phyloP scores from a whole-genome alignment of 2,113 vertebrate genomes.

The Phylloscopus trochilus region DNA sequence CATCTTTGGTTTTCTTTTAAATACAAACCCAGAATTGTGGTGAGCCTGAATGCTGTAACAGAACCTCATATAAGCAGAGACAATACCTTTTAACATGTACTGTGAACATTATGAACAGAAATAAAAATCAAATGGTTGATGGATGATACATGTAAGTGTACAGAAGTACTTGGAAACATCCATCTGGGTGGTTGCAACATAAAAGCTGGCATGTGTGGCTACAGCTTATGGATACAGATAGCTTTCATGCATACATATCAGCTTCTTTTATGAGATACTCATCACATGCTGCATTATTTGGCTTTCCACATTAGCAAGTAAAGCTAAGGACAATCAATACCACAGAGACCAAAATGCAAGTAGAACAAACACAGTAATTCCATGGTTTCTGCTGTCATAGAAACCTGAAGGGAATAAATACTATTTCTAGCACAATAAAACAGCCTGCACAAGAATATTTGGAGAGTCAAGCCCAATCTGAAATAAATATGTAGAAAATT shows the following conservation, averaged over 20 bases:
- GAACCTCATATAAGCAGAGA: not conserved
- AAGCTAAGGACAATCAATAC: slow-evolving; percentile 63
- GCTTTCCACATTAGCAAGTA: slow-evolving; percentile 76
- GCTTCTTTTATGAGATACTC: slow-evolving; percentile 44
- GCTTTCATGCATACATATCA: slow-evolving; percentile 37
- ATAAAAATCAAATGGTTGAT: slow-evolving; percentile 53
- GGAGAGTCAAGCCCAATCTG: slow-evolving; percentile 22
- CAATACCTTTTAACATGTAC: not conserved
- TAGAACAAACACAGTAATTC: slow-evolving; percentile 57
- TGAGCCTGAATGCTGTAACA: not conserved
- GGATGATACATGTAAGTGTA: slow-evolving; percentile 44
- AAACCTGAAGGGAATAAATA: slow-evolving; percentile 75
- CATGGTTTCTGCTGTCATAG: slow-evolving; percentile 58
- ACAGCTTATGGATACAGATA: slow-evolving; percentile 5
- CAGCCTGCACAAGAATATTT: not conserved
- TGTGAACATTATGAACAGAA: slow-evolving; percentile 41
- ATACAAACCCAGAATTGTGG: not conserved
- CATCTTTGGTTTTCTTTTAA: not conserved
- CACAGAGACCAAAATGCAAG: slow-evolving; percentile 62
- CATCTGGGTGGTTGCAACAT: not conserved
- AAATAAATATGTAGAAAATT: slow-evolving; percentile 35
- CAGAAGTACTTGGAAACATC: slow-evolving; percentile 63
- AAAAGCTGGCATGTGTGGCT: slow-evolving; percentile 32
- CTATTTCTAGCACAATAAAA: not conserved
- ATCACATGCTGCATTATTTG: slow-evolving; percentile 65